Conservation (phyloP, 23 tunicate genomes). For the Trididemnum clinides region DNA sequence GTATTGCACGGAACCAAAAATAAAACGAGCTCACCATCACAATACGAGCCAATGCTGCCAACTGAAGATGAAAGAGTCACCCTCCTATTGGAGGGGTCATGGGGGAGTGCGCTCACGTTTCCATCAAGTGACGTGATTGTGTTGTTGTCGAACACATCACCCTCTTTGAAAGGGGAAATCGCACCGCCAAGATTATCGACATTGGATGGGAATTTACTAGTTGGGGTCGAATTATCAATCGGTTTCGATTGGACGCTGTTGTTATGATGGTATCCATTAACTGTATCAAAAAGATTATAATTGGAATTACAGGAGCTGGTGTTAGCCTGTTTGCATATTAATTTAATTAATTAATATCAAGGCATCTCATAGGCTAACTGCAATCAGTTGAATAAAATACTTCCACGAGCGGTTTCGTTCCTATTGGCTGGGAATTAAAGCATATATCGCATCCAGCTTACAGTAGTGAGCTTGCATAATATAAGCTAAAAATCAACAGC, state of each 20-base stretch:
- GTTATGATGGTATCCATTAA: neutral
- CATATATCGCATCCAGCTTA: too few species aligned
- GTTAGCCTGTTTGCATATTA: too few species aligned
- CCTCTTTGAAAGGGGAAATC: constrained; percentile 31
- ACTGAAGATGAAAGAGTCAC: constrained; percentile 1
- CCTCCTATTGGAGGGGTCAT: neutral
- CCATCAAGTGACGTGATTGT: constrained; percentile 9
- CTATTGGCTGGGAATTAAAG: too few species aligned
- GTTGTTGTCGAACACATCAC: constrained; percentile 38
- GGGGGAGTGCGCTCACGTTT: neutral
- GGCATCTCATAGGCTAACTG: too few species aligned
- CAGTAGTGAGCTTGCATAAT: too few species aligned
- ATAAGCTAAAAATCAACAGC: too few species aligned
- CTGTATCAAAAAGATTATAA: neutral
- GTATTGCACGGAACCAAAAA: too few species aligned
- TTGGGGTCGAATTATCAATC: neutral
- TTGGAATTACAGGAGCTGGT: neutral
- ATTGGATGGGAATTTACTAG: neutral
- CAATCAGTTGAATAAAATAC: too few species aligned
- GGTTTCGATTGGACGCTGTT: neutral
- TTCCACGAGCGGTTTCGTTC: too few species aligned
- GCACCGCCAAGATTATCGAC: constrained; percentile 28
- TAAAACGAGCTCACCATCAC: constrained; percentile 34
- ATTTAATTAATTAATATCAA: neutral
- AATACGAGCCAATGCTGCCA: constrained; percentile 63